Conservation (phyloP, 2,888 invertebrate species). For the Parnassius orleans region DNA sequence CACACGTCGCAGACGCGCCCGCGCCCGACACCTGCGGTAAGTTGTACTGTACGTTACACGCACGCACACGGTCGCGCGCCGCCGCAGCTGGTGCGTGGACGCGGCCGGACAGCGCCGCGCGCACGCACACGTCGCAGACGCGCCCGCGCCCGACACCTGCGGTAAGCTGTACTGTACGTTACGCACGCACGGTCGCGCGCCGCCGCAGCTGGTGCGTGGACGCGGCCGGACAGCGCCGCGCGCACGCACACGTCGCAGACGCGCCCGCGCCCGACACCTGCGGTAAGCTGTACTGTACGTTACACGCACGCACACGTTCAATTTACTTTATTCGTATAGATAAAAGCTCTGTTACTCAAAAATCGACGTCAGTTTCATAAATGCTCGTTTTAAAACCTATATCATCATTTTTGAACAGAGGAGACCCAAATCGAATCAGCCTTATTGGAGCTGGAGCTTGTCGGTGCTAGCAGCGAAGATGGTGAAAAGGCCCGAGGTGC, state of each 20-base stretch:
- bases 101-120: constrained; percentile 71
- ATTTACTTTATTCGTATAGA: too few relatives aligned
- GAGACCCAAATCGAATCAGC: constrained; percentile 88
- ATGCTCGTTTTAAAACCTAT: too few relatives aligned
- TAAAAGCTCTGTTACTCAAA: too few relatives aligned
- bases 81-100: constrained; percentile 55
- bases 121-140: constrained; percentile 33
- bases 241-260: too few relatives aligned
- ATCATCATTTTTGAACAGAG: constrained; percentile 63
- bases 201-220: too few relatives aligned
- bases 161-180: constrained; percentile 44
- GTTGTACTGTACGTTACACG: constrained; percentile 8
- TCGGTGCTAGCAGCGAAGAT: constrained; percentile 79
- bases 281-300: too few relatives aligned
- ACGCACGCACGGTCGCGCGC: too few relatives aligned
- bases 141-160: constrained; percentile 51
- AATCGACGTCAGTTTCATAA: too few relatives aligned
- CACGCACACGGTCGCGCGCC: too few relatives aligned
- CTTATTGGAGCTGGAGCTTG: constrained; percentile 86
- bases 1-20: constrained; percentile 34
- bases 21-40: constrained; percentile 57
- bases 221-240: too few relatives aligned
- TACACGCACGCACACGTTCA: too few relatives aligned
- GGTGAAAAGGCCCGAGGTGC: constrained; percentile 77
- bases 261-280: too few relatives aligned